Evolutionary conservation across 2,797 vertebrate genomes (phyloP).

Genomic region (Xiphophorus birchmanni): DNA sequence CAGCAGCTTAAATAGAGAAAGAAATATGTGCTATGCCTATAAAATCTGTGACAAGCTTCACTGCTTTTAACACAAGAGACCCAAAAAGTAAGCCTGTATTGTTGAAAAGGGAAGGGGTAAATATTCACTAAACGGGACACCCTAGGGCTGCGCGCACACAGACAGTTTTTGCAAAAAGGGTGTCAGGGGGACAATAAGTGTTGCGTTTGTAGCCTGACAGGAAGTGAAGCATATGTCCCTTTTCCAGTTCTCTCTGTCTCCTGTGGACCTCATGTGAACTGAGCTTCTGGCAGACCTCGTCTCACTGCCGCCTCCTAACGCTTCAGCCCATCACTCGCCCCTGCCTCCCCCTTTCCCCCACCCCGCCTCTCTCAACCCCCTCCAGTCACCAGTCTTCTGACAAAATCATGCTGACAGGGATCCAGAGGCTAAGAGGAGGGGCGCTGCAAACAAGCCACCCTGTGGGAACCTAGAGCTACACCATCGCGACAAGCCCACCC

Average conservation of each 20-base stretch:
- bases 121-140: constrained; percentile 53
- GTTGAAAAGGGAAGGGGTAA: constrained; percentile 12
- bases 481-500: constrained; percentile 34
- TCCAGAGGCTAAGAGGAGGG: constrained; percentile 50
- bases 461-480: constrained; percentile 33
- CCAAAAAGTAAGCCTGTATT: constrained; percentile 22
- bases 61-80: constrained; percentile 46
- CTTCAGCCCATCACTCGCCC: neutral
- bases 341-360: neutral
- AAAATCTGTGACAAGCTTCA: constrained; percentile 41
- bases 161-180: constrained; percentile 41
- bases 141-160: constrained; percentile 42
- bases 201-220: constrained; percentile 43
- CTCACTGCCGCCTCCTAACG: constrained; percentile 22
- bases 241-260: constrained; percentile 61
- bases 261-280: constrained; percentile 71
- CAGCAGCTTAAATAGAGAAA: constrained; percentile 30
- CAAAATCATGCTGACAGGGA: constrained; percentile 64
- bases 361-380: neutral
- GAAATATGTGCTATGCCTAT: constrained; percentile 33
- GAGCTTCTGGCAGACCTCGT: constrained; percentile 54
- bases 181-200: constrained; percentile 54
- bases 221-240: constrained; percentile 66
- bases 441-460: constrained; percentile 44
- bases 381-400: constrained; percentile 38